Conservation (phyloP, 2,797 vertebrate species). For the Mycteria americana region DNA sequence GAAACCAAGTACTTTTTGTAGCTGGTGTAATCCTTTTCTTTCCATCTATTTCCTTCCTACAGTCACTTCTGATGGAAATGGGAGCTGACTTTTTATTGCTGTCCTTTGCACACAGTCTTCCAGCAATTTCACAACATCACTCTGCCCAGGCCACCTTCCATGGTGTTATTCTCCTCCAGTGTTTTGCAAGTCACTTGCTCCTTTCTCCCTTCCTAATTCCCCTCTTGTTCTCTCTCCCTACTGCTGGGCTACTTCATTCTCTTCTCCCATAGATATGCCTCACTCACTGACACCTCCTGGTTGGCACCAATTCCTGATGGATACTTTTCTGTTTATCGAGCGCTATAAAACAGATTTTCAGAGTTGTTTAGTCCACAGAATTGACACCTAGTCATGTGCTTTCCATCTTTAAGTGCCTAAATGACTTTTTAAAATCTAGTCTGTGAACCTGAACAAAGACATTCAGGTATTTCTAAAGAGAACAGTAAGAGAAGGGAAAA, state of each 20-base stretch:
- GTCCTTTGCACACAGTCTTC: not conserved
- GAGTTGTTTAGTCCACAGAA: not conserved
- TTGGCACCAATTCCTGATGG: not conserved
- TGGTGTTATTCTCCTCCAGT: not conserved
- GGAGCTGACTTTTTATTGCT: not conserved
- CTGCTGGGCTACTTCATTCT: not conserved
- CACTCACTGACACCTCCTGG: not conserved
- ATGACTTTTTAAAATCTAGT: not conserved
- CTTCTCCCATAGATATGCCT: not conserved
- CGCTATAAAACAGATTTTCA: not conserved
- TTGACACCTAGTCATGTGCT: not conserved
- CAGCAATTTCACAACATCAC: not conserved
- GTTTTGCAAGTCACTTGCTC: not conserved
- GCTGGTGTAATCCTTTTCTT: not conserved
- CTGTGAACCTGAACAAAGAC: not conserved
- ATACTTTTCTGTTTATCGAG: not conserved
- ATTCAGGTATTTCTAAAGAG: not conserved
- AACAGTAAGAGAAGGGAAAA: not conserved
- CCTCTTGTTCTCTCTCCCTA: not conserved
- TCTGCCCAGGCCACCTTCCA: not conserved
- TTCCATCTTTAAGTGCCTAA: not conserved
- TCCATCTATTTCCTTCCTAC: not conserved
- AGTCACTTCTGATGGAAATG: not conserved
- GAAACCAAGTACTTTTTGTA: not conserved
- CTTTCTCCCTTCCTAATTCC: not conserved